Evolutionary conservation across 2,888 invertebrate species (phyloP).

Genomic region (Volucella zonaria): DNA sequence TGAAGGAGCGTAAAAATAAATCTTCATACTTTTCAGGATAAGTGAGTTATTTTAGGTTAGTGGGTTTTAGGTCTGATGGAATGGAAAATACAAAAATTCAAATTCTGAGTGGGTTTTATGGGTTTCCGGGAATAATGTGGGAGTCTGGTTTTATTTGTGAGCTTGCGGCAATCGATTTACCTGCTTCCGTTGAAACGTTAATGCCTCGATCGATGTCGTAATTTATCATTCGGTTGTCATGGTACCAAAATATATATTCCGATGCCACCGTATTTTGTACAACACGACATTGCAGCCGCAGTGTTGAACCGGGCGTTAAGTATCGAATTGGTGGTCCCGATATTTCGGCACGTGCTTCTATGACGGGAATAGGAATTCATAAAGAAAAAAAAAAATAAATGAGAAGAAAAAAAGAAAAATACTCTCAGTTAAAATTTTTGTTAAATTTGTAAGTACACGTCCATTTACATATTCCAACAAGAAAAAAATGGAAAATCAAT

Average conservation of each 20-base stretch:
- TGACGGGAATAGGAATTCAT: slow-evolving; percentile 58
- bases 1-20: slow-evolving; percentile 27
- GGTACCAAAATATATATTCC: slow-evolving; percentile 93
- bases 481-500: too few species aligned
- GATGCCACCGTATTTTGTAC: slow-evolving; percentile 93
- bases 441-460: too few species aligned
- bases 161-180: slow-evolving; percentile 82
- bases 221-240: slow-evolving; percentile 96
- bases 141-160: slow-evolving; percentile 18
- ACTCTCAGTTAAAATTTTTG: too few species aligned
- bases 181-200: slow-evolving; percentile 91
- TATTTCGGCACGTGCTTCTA: slow-evolving; percentile 94
- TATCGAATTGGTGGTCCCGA: slow-evolving; percentile 93
- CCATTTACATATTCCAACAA: too few species aligned
- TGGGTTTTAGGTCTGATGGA: background rate
- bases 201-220: slow-evolving; percentile 93
- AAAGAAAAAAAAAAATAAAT: background rate
- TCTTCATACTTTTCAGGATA: slow-evolving; percentile 4
- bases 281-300: slow-evolving; percentile 91
- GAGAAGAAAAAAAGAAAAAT: slow-evolving; percentile 1
- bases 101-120: background rate
- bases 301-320: slow-evolving; percentile 92
- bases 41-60: background rate
- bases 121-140: background rate
- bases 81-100: background rate